Evolutionary conservation across 2,113 vertebrate species (phyloP), one percentile per base, ranked within the genome.

Genomic region (Garra rufa): DNA sequence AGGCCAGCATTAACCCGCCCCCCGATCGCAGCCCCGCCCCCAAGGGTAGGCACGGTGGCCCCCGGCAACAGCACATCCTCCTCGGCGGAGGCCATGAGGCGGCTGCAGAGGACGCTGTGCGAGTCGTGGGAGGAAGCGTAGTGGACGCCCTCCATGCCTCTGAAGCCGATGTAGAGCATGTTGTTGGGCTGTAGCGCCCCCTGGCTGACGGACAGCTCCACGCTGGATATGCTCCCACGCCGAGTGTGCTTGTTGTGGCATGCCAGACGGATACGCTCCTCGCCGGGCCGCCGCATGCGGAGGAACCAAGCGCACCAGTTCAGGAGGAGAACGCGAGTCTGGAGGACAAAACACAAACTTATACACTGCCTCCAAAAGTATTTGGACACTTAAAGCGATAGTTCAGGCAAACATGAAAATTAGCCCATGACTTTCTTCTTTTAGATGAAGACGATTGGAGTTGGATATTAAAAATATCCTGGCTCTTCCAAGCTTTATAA

Each of bases 281-380:
- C 96, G 0, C 97, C 97, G 0, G 98, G 97, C 82, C 97, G 94
- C 79, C 97, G 97, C 98, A 99, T 99, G 52, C 98, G 95, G 76
- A 99, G 96, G 87, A 99, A 99, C 97, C 98, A 99, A 1, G 98
- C 97, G 6, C 98, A 99, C 98, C 98, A 99, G 87, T 99, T 98
- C 86, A 99, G 92, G 9, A 99, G 94, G 87, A 99, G 92, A 76
- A 98, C 92, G 52, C 97, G 95, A 14, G 96, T 97, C 98, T 99
- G 90, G n/a, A 59, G 50, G 7, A 43, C 9, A 81, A 6, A 90
- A 17, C 61, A 38, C 10, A 21, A 24, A 6, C 3, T 1, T 9
- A 19, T 8, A 63, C 46, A 38, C 15, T 67, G 28, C 3, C 28
- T 14, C 63, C 28, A 65, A 3, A 2, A 17, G 15, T 19, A 19